Conservation (phyloP, 37 sponge, comb jelly and placozoan species). For the Ianthella basta region DNA sequence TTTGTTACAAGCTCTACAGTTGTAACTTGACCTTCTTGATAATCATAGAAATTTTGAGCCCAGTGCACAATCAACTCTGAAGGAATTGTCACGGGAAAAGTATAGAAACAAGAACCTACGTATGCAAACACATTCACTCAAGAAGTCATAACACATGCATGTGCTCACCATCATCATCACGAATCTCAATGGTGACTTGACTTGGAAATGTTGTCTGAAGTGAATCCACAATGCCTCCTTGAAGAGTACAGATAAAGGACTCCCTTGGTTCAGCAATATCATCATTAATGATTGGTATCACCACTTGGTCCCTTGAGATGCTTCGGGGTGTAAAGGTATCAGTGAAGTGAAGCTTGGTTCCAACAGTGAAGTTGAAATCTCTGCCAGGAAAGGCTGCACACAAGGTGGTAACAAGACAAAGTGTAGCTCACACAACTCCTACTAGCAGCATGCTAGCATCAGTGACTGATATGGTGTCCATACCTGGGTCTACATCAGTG, state of each 20-base stretch:
- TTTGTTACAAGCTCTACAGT: not conserved
- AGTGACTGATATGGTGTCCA: too few relatives aligned
- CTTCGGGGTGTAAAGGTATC: not conserved
- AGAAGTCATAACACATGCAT: not conserved
- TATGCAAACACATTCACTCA: not conserved
- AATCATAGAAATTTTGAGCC: not conserved
- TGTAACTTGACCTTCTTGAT: not conserved
- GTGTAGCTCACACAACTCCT: too few relatives aligned
- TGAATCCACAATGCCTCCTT: not conserved
- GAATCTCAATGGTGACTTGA: conserved; percentile 1
- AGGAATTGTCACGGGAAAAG: not conserved
- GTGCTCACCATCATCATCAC: conserved; percentile 18
- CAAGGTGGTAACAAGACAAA: too few relatives aligned
- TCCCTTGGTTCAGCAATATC: not conserved
- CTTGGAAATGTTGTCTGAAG: not conserved
- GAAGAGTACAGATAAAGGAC: conserved; percentile 11
- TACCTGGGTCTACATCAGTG: too few relatives aligned
- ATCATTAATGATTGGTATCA: conserved; percentile 1
- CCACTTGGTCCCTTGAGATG: not conserved
- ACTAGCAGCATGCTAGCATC: too few relatives aligned
- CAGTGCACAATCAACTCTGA: not conserved
- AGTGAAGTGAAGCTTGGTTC: too few relatives aligned
- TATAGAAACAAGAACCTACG: not conserved
- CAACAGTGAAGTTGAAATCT: too few relatives aligned
- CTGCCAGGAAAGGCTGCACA: too few relatives aligned